A percentile compares a stretch with the other conserved stretches of the same genome.
These are phyloP conservation scores for Megalops atlanticus DNA, from an alignment of 2,113 vertebrate genomes.

Conservation along the genomic window DNA sequence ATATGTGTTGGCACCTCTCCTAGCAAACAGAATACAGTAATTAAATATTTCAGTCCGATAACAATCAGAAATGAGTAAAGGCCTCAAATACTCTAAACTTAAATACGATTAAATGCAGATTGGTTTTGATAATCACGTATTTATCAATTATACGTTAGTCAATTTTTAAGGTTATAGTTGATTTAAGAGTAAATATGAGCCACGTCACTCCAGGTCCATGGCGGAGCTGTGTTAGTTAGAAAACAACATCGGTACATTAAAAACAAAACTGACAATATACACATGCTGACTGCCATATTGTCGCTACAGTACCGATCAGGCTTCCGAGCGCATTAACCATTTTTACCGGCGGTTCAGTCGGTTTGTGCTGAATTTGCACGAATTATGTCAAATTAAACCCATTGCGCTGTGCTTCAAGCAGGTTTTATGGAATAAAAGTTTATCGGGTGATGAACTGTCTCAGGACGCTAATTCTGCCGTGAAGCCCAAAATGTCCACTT, in stretches of 20 bases:
- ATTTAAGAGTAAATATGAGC: slow-evolving; percentile 77
- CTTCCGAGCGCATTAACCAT: slow-evolving; percentile 43
- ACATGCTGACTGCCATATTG: slow-evolving; percentile 36
- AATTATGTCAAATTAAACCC: slow-evolving; percentile 73
- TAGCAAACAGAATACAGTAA: slow-evolving; percentile 49
- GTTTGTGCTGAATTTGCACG: slow-evolving; percentile 73
- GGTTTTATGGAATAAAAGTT: slow-evolving; percentile 82
- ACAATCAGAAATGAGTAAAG: no score
- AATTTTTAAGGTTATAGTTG: slow-evolving; percentile 54
- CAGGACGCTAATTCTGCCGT: slow-evolving; percentile 16
- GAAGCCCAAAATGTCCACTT: slow-evolving; percentile 63
- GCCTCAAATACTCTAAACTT: no score
- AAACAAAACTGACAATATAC: slow-evolving; percentile 62
- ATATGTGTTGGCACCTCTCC: slow-evolving; percentile 77
- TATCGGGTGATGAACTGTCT: slow-evolving; percentile 33
- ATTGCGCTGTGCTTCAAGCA: slow-evolving; percentile 60
- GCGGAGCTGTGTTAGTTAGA: slow-evolving; percentile 79
- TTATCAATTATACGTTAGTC: no score
- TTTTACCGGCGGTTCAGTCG: slow-evolving; percentile 38
- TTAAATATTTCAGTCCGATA: no score
- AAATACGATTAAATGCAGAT: no score
- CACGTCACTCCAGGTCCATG: slow-evolving; percentile 78
- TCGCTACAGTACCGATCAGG: slow-evolving; percentile 59
- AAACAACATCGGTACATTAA: slow-evolving; percentile 72
- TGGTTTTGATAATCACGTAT: no score